Evolutionary conservation across 1,140 invertebrate species (phyloP).

Genomic region (Physella acuta): DNA sequence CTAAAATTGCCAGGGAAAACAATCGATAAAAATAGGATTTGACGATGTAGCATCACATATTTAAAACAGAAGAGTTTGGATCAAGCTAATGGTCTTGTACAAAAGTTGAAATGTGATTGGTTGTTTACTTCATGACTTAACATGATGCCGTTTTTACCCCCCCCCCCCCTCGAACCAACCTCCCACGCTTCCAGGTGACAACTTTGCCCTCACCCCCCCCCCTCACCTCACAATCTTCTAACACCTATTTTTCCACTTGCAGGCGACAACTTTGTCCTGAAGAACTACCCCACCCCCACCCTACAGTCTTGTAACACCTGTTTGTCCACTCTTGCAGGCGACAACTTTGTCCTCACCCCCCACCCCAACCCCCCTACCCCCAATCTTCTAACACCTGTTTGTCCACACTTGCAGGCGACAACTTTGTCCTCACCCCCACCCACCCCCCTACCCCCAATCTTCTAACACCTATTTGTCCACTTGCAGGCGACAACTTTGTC

Average conservation of each 20-base stretch:
- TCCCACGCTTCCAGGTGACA: neutral
- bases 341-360: neutral
- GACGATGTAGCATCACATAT: too few relatives aligned
- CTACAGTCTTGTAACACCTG: too few relatives aligned
- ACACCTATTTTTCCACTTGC: neutral
- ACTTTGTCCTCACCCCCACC: neutral
- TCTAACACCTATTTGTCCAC: neutral
- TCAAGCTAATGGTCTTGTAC: too few relatives aligned
- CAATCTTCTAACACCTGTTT: neutral
- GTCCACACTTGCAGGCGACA: neutral
- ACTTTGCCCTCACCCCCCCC: neutral
- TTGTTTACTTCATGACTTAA: too few relatives aligned
- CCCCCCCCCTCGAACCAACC: neutral
- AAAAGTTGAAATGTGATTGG: too few relatives aligned
- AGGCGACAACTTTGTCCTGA: slow-evolving; percentile 23
- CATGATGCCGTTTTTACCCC: too few relatives aligned
- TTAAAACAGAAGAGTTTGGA: too few relatives aligned
- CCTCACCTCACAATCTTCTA: neutral
- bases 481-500: neutral
- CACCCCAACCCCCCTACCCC: neutral
- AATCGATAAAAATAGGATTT: too few relatives aligned
- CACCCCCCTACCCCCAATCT: neutral
- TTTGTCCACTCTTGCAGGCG: neutral
- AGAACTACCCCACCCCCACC: slow-evolving; percentile 32
- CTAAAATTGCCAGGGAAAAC: too few relatives aligned